phyloP scores from a whole-genome alignment of 1,140 invertebrate species.

The Choristoneura fumiferana region DNA sequence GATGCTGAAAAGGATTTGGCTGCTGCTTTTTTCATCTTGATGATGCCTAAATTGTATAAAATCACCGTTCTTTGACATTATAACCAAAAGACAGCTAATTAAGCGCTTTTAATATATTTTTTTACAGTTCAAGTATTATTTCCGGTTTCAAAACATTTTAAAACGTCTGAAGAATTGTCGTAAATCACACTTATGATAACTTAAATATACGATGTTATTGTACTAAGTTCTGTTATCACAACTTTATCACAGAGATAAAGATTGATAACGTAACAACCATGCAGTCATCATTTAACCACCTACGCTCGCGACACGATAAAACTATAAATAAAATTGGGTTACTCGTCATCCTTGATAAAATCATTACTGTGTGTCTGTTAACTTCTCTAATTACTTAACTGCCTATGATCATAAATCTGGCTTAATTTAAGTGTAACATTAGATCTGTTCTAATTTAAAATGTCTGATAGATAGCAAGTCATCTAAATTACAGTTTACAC shows the following conservation, averaged over 20 bases:
- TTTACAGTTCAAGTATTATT: too few relatives aligned
- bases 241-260: background rate
- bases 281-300: conserved; percentile 15
- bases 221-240: background rate
- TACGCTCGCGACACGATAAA: conserved; percentile 2
- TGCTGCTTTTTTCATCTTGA: too few relatives aligned
- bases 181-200: background rate
- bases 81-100: too few relatives aligned
- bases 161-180: background rate
- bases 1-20: too few relatives aligned
- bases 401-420: background rate
- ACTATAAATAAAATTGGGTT: conserved; percentile 15
- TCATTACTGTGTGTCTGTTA: background rate
- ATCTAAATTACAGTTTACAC: too few relatives aligned
- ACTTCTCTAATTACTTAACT: background rate
- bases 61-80: too few relatives aligned
- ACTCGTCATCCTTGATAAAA: background rate
- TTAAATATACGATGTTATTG: conserved; percentile 10
- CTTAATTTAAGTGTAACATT: too few relatives aligned
- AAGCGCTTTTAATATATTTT: too few relatives aligned
- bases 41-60: too few relatives aligned
- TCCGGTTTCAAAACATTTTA: too few relatives aligned
- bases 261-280: conserved; percentile 9
- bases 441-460: too few relatives aligned
- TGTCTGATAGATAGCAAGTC: too few relatives aligned